A percentile compares a stretch with the other conserved stretches of the same genome.
These are phyloP conservation scores for Diglossa brunneiventris DNA, from an alignment of 2,113 vertebrate genomes.

Conservation along the genomic window DNA sequence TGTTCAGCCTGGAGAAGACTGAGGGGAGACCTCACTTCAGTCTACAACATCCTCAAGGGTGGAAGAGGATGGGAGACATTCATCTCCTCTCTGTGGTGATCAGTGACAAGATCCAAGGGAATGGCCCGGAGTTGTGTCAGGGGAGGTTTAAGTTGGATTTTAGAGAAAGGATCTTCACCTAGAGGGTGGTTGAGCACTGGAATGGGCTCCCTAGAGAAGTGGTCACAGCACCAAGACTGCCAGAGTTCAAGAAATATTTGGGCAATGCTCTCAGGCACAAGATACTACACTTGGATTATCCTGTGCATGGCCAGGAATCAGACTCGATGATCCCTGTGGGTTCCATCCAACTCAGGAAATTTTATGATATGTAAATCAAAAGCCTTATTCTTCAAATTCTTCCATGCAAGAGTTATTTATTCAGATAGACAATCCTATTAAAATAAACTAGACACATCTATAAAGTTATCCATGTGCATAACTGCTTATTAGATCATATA, in stretches of 20 bases:
- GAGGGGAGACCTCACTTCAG: not conserved
- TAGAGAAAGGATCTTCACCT: not conserved
- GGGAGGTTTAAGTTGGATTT: not conserved
- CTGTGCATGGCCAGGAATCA: not conserved
- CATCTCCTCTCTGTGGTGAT: not conserved
- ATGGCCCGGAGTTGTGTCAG: not conserved
- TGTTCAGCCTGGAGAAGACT: not conserved
- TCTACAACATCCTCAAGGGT: not conserved
- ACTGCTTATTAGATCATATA: not conserved
- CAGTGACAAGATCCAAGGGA: not conserved
- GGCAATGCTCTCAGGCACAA: not conserved
- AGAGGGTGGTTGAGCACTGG: accelerated
- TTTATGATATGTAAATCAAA: not conserved
- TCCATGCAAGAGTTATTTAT: not conserved
- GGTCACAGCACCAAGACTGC: not conserved
- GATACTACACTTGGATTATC: not conserved
- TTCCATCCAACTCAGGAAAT: not conserved
- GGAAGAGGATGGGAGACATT: not conserved
- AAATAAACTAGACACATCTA: not conserved
- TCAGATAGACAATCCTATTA: not conserved
- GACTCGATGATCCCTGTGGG: not conserved
- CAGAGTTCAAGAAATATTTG: not conserved
- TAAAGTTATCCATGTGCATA: not conserved
- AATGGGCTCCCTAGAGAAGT: not conserved
- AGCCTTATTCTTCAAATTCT: not conserved